Base-by-base conservation (phyloP, 2,797 vertebrate species). In the Melopsittacus undulatus region DNA sequence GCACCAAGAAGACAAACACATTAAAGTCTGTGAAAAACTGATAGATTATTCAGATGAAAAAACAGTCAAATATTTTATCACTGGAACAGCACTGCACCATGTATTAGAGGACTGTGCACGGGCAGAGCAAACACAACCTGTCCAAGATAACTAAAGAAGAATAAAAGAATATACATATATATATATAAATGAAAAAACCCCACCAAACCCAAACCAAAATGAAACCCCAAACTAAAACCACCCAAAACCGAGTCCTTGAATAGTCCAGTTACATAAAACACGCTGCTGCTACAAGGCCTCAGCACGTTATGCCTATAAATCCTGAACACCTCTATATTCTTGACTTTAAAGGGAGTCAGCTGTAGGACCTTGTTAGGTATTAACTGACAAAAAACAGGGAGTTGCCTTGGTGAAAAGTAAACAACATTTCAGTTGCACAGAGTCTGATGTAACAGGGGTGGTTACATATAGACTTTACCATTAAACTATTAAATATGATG, bases 351-450 rank as follows among this genome's bases (percentile, higher is more conserved):
- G 54, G 80, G 40, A 96, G 57, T 80, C 80, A 89, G 63, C 30
- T 75, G 76, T 78, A 72, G 56, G 79, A 95, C 52, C 77, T 85
- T 72, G 79, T 73, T 94, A 96, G 73, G 91, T 87, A 92, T 79
- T 94, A 96, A 96, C 95, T 94, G 95, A 92, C 54, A 91, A 92
- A 86, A 92, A 94, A 10, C 69, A 86, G 75, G 95, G 95, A 92
- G 91, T 79, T 75, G 90, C 75, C 89, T 83, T 89, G 92, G 72
- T 92, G 94, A 97, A 85, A 91, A 87, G 79, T 86, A 96, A 97
- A 97, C 94, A 94, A 95, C 95, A 97, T 96, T 95, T 90, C 92
- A 96, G 85, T 76, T 94, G 92, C 76, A 87, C 36, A 68, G 43
- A 74, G 61, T 83, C 87, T 96, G 96, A 92, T 94, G 95, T 88